Evolutionary conservation across 1,140 invertebrate species (phyloP).

Genomic region (Idris sp.): DNA sequence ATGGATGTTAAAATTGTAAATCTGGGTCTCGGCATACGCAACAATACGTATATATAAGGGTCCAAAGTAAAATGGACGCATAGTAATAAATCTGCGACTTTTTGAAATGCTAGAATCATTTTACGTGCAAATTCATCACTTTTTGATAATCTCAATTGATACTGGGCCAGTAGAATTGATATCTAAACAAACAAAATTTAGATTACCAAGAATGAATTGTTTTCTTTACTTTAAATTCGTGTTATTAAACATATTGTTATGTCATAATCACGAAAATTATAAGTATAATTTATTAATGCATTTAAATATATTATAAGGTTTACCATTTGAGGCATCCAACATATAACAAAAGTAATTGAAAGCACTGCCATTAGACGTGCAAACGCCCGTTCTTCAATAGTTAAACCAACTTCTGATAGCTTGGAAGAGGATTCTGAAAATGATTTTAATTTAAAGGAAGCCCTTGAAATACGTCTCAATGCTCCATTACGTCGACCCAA

Average conservation of each 20-base stretch:
- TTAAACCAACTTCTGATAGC: constrained; percentile 78
- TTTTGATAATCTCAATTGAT: constrained; percentile 61
- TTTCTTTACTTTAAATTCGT: too few relatives aligned
- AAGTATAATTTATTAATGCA: background rate
- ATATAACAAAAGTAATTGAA: constrained; percentile 88
- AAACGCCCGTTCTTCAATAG: constrained; percentile 89
- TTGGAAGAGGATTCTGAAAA: constrained; percentile 65
- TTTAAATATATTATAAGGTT: constrained; percentile 8
- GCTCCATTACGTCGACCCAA: constrained; percentile 78
- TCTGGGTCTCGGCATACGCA: constrained; percentile 76
- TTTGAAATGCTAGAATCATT: constrained; percentile 76
- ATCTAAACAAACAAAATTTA: too few relatives aligned
- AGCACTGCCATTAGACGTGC: constrained; percentile 89
- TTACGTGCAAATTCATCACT: constrained; percentile 49
- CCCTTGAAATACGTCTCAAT: constrained; percentile 71
- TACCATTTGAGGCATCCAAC: constrained; percentile 93
- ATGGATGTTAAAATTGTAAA: constrained; percentile 72
- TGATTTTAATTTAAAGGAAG: constrained; percentile 70
- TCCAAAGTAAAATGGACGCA: constrained; percentile 90
- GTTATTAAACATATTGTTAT: too few relatives aligned
- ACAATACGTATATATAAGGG: constrained; percentile 89
- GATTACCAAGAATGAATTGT: too few relatives aligned
- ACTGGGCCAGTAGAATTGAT: constrained; percentile 84
- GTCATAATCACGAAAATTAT: too few relatives aligned
- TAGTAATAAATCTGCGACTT: constrained; percentile 85